A percentile compares a stretch with the other conserved stretches of the same genome.
phyloP scores from a whole-genome alignment of 1,140 invertebrate genomes.

The Lysiphlebus fabarum region DNA sequence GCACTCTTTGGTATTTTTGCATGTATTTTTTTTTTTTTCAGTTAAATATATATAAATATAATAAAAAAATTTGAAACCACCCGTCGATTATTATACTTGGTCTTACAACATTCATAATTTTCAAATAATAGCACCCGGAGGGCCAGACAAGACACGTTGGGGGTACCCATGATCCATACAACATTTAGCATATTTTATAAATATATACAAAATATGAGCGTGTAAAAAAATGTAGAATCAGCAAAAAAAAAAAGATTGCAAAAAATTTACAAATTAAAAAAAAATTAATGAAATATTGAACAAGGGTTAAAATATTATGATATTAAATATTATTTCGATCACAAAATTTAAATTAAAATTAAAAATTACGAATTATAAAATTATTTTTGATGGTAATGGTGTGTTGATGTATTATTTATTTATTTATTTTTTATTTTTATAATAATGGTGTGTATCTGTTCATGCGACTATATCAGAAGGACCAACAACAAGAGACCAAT shows the following conservation, averaged over 20 bases:
- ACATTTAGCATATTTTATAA: constrained; percentile 47
- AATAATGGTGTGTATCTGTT: not conserved
- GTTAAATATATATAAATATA: constrained; percentile 20
- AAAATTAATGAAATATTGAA: constrained; percentile 18
- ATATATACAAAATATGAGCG: constrained; percentile 26
- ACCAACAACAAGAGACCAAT: constrained; percentile 32
- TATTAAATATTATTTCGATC: too few species aligned
- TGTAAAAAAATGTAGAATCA: constrained; percentile 12
- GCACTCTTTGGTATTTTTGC: too few species aligned
- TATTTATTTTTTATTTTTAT: too few species aligned
- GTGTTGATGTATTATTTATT: too few species aligned
- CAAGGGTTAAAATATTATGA: constrained; percentile 11
- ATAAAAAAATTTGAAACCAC: constrained; percentile 19
- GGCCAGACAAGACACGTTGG: constrained; percentile 6
- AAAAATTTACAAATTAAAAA: not conserved
- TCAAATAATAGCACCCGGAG: constrained; percentile 42
- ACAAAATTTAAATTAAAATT: constrained; percentile 51
- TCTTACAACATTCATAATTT: constrained; percentile 47
- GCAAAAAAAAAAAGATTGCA: not conserved
- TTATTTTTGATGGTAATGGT: constrained; percentile 28
- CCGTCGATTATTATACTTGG: constrained; percentile 36
- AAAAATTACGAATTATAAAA: constrained; percentile 49
- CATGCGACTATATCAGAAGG: not conserved
- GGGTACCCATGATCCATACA: constrained; percentile 26
- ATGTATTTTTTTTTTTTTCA: too few species aligned